These are phyloP conservation scores for Epinotia bilunana DNA, from an alignment of 2,888 invertebrate genomes.

Conservation along the genomic window DNA sequence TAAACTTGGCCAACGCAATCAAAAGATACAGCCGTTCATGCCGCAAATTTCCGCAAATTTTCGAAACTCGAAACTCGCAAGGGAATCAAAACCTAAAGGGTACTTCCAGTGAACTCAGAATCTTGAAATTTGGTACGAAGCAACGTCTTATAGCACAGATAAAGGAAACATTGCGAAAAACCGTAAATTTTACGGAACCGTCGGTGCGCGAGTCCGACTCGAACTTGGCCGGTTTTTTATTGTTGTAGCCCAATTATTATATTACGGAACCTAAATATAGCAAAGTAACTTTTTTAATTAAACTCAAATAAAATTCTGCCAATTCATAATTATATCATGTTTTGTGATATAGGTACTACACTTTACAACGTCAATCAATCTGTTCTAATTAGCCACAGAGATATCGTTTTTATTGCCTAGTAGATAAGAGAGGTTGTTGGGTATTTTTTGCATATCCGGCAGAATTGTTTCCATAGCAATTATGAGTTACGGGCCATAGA, in stretches of 20 bases:
- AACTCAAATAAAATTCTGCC: constrained; percentile 21
- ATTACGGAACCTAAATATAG: constrained; percentile 2
- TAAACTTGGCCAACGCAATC: too few relatives aligned
- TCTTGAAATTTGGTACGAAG: too few relatives aligned
- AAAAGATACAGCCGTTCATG: too few relatives aligned
- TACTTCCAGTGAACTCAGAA: too few relatives aligned
- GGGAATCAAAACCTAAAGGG: too few relatives aligned
- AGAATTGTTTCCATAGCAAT: constrained; percentile 29
- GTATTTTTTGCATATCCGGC: constrained; percentile 33
- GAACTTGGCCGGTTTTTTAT: too few relatives aligned
- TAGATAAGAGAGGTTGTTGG: constrained; percentile 2
- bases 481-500: constrained; percentile 41
- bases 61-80: too few relatives aligned
- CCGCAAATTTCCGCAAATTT: too few relatives aligned
- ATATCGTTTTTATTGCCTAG: constrained; percentile 3
- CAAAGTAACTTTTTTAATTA: constrained; percentile 21
- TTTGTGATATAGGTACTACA: constrained; percentile 35
- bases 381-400: not conserved
- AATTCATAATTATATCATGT: constrained; percentile 39
- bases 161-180: too few relatives aligned
- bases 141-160: too few relatives aligned
- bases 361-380: constrained; percentile 41
- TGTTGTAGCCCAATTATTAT: not conserved
- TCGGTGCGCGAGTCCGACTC: too few relatives aligned
- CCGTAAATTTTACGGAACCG: too few relatives aligned